Base-by-base conservation (phyloP, 2,113 vertebrate genomes). In the Sturnira hondurensis region DNA sequence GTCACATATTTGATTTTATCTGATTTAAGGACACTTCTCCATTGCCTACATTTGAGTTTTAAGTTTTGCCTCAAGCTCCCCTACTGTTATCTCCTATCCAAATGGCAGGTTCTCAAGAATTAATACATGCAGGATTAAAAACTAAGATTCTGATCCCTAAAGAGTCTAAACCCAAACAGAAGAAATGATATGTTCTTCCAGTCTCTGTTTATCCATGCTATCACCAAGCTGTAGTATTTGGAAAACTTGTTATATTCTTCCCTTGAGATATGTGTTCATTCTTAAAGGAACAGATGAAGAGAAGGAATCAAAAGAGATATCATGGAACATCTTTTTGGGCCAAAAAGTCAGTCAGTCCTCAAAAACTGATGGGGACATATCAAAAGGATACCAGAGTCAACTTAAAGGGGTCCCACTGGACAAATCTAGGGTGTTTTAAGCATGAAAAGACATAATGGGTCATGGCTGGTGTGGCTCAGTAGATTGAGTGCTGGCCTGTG, bases 1-100 rank as follows among this genome's bases (percentile, higher is more conserved):
- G 70, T 61, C 41, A 93, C 14, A 43, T 63, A 87, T 90, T 81
- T 94, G 65, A 94, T 63, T 95, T 94, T 82, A 91, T 31, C n/a
- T 96, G 81, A 96, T 41, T 95, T 91, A 91, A 97, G 54, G 24
- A 89, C 5, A 43, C 20, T 92, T 84, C 74, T 83, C 31, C 65
- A 96, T 81, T 17, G 65, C 41, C 65, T 91, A 54, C 19, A 78
- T 0, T 87, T 87, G 76, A 97, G 61, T 91, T 93, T 88, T 78
- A 93, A 43, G 22, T 77, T 91, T 93, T 96, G n/a, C 68, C 38
- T 93, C 58, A 71, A 38, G 12, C 20, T 97, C 33, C 76, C 20
- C 33, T 92, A 81, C 86, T 68, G 7, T 56, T 89, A 71, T 71
- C 9, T 65, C 26, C 28, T 77, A 76, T 70, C 65, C 31, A 94